These are phyloP conservation scores for Chelmon rostratus DNA, from an alignment of 2,797 vertebrate genomes.

Conservation along the genomic window DNA sequence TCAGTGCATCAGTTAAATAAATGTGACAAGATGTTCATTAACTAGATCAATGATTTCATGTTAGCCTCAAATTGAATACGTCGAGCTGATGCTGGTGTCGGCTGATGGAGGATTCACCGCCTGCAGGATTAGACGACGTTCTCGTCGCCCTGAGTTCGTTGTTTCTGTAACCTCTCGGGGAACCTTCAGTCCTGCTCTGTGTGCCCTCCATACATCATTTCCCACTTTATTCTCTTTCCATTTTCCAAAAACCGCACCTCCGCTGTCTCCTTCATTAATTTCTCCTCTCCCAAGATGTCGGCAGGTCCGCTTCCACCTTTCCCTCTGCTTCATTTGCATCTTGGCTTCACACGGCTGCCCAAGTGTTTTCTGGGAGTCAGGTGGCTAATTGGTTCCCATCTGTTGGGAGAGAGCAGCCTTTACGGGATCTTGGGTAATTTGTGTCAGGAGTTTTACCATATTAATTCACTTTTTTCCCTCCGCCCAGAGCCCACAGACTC, in stretches of 20 bases:
- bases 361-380: conserved; percentile 79
- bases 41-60: conserved; percentile 46
- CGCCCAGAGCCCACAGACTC: neutral
- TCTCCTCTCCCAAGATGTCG: conserved; percentile 61
- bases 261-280: conserved; percentile 71
- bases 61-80: conserved; percentile 25
- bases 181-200: conserved; percentile 4
- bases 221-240: conserved; percentile 53
- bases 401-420: conserved; percentile 74
- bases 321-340: conserved; percentile 78
- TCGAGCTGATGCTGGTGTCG: conserved; percentile 17
- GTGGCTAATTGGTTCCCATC: conserved; percentile 85
- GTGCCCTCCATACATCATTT: conserved; percentile 57
- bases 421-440: conserved; percentile 66
- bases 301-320: conserved; percentile 63
- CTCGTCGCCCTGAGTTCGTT: neutral
- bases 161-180: conserved; percentile 31
- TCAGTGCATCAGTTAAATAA: conserved; percentile 26
- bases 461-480: conserved; percentile 49
- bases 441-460: conserved; percentile 62
- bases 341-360: conserved; percentile 73
- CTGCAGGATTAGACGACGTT: conserved; percentile 21
- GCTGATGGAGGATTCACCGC: conserved; percentile 32
- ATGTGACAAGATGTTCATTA: conserved; percentile 58
- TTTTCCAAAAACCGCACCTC: conserved; percentile 40